These are phyloP conservation scores for Rhincodon typus DNA, from an alignment of 2,797 vertebrate species.

Conservation along the genomic window DNA sequence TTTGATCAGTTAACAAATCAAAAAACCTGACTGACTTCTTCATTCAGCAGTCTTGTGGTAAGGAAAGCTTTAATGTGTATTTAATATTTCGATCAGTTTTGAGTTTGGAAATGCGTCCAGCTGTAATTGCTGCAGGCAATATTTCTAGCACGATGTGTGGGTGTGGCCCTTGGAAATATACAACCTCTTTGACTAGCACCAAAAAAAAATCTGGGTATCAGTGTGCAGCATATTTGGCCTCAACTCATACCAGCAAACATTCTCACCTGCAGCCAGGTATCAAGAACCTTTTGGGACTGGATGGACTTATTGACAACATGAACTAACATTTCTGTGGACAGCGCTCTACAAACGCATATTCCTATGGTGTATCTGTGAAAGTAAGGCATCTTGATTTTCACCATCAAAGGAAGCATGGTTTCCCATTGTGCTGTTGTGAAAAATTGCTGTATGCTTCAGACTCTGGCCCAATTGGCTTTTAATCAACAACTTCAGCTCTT, in stretches of 20 bases:
- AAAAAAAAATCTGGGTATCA: not conserved
- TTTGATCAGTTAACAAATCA: not conserved
- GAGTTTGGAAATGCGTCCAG: not conserved
- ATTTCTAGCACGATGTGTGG: not conserved
- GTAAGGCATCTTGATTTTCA: not conserved
- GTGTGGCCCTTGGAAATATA: not conserved
- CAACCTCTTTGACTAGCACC: too few relatives aligned
- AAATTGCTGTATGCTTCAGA: not conserved
- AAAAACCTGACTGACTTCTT: not conserved
- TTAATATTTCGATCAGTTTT: not conserved
- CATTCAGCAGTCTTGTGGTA: not conserved
- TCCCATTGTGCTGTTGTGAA: not conserved
- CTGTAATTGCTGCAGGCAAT: not conserved
- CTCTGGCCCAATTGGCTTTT: not conserved
- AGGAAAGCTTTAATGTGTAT: not conserved
- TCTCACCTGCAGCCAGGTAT: not conserved
- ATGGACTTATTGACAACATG: not conserved
- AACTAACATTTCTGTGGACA: not conserved
- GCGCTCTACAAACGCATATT: not conserved
- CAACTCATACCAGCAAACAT: not conserved
- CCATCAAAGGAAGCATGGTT: not conserved
- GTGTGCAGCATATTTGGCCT: not conserved
- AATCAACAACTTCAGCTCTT: not conserved
- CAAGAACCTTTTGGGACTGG: not conserved
- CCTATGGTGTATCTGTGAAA: not conserved